Conservation (phyloP, 2,888 invertebrate genomes). For the Drymonia ruficornis region DNA sequence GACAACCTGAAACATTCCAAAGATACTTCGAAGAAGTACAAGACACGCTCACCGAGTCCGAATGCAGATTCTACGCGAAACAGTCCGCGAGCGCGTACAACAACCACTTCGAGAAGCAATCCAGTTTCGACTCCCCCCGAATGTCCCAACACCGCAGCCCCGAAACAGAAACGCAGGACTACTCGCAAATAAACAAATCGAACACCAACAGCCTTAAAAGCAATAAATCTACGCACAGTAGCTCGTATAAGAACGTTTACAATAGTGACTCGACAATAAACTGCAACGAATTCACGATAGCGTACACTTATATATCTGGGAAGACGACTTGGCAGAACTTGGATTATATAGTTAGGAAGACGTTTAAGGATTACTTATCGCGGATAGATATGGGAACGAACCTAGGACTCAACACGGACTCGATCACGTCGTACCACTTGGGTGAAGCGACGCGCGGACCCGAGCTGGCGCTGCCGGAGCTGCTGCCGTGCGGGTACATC, state of each 20-base stretch:
- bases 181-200: conserved; percentile 76
- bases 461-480: conserved; percentile 93
- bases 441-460: conserved; percentile 94
- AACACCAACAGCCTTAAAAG: conserved; percentile 83
- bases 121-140: conserved; percentile 77
- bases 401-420: conserved; percentile 93
- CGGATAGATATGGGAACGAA: conserved; percentile 97
- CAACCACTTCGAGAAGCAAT: conserved; percentile 77
- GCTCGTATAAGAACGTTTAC: conserved; percentile 78
- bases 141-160: conserved; percentile 78
- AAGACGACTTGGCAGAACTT: conserved; percentile 98
- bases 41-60: conserved; percentile 87
- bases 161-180: conserved; percentile 74
- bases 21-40: conserved; percentile 88
- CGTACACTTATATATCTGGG: conserved; percentile 94
- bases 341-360: conserved; percentile 95
- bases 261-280: conserved; percentile 82
- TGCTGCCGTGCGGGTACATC: conserved; percentile 97
- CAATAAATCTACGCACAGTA: conserved; percentile 83
- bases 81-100: conserved; percentile 73
- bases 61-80: conserved; percentile 85
- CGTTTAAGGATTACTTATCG: conserved; percentile 97
- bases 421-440: conserved; percentile 96
- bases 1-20: conserved; percentile 91
- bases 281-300: conserved; percentile 92